These are phyloP conservation scores for Triplophysa tibetana DNA, from an alignment of 2,113 vertebrate genomes.

Conservation along the genomic window DNA sequence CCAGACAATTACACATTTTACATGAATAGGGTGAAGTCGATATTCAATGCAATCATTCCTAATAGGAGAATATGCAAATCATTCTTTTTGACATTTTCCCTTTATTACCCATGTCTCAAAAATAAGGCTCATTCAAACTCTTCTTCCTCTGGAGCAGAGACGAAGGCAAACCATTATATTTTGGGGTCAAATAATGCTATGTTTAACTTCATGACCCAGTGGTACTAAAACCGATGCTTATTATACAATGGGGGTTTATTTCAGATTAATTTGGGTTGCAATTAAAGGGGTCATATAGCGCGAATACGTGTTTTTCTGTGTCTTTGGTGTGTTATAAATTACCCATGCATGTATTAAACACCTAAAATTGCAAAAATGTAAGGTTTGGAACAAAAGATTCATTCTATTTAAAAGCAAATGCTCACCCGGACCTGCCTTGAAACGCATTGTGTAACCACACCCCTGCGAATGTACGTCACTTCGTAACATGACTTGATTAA, in stretches of 20 bases:
- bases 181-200: background rate
- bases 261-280: slow-evolving; percentile 4
- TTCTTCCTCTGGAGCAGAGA: background rate
- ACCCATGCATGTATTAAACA: too few relatives aligned
- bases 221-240: background rate
- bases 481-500: too few relatives aligned
- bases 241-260: background rate
- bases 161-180: background rate
- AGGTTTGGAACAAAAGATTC: too few relatives aligned
- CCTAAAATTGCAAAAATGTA: too few relatives aligned
- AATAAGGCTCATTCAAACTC: slow-evolving; percentile 27
- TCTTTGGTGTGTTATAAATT: too few relatives aligned
- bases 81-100: slow-evolving; percentile 44
- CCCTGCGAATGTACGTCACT: too few relatives aligned
- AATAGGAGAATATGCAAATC: slow-evolving; percentile 54
- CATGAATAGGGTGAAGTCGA: slow-evolving; percentile 36
- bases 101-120: slow-evolving; percentile 27
- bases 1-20: slow-evolving; percentile 43
- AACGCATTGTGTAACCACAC: too few relatives aligned
- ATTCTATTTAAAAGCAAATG: too few relatives aligned
- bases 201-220: background rate
- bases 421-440: too few relatives aligned
- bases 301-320: too few relatives aligned
- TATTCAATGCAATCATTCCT: slow-evolving; percentile 47
- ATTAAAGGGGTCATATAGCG: background rate